A percentile compares a stretch with the other conserved stretches of the same genome.
phyloP scores from a whole-genome alignment of 1,140 invertebrate genomes.

The Propsilocerus akamusi region DNA sequence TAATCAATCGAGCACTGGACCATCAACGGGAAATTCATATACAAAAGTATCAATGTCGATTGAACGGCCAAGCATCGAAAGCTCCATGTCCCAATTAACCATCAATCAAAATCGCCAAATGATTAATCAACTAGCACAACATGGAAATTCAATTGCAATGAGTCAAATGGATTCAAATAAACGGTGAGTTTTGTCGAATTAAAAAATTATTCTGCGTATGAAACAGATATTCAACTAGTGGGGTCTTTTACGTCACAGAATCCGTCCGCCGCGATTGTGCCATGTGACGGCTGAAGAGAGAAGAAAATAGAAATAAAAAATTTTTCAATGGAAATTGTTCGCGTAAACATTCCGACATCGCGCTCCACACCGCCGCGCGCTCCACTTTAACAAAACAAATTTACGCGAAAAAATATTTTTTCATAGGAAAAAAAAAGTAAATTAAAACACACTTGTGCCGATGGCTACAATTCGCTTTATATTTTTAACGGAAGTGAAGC shows the following conservation, averaged over 20 bases:
- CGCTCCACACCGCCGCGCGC: background rate
- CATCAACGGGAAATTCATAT: background rate
- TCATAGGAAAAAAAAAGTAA: background rate
- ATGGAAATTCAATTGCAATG: background rate
- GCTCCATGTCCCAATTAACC: background rate
- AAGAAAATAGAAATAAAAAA: no score
- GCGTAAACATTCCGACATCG: background rate
- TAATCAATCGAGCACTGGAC: background rate
- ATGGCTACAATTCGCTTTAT: background rate
- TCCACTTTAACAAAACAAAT: no score
- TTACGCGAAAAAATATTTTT: background rate
- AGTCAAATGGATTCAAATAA: background rate
- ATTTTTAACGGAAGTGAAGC: background rate
- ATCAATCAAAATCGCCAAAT: background rate
- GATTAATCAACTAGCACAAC: background rate
- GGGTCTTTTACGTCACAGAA: background rate
- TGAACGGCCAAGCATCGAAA: background rate
- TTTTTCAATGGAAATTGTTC: no score
- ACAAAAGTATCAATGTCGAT: slow-evolving; percentile 3
- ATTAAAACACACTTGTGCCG: background rate
- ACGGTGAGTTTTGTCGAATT: background rate
- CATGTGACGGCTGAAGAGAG: no score
- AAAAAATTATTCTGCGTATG: background rate
- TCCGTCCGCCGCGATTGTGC: background rate
- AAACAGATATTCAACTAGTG: background rate